phyloP scores from a whole-genome alignment of 2,888 invertebrate genomes.

The Atrina japonica region DNA sequence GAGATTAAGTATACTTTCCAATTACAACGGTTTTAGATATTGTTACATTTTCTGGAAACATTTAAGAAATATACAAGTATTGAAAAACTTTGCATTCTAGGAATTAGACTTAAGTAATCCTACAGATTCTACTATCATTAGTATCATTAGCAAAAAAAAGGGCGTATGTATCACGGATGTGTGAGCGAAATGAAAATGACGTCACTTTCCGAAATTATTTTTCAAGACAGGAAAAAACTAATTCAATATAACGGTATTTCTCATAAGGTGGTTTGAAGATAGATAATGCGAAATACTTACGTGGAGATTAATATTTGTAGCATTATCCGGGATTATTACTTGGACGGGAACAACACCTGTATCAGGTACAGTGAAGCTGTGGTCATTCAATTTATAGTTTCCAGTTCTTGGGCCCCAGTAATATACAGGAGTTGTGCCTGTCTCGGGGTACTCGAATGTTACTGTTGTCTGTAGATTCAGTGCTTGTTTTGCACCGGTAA shows the following conservation, averaged over 20 bases:
- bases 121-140: no score
- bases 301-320: constrained; percentile 57
- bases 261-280: no score
- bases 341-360: constrained; percentile 64
- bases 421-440: constrained; percentile 48
- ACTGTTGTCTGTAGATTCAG: constrained; percentile 53
- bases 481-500: constrained; percentile 48
- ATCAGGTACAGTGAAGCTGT: constrained; percentile 57
- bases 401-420: constrained; percentile 49
- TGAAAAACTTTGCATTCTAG: background rate
- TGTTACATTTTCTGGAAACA: background rate
- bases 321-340: constrained; percentile 62
- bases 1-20: no score
- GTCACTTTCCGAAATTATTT: no score
- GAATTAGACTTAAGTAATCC: no score
- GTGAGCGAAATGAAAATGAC: no score
- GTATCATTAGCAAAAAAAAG: no score
- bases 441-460: constrained; percentile 50
- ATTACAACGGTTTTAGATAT: no score
- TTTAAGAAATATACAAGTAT: background rate
- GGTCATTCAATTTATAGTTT: constrained; percentile 46
- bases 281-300: no score
- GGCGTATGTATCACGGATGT: no score
- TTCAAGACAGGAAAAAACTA: no score
- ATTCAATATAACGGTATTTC: no score